These are phyloP conservation scores for Limnothrissa miodon DNA, from an alignment of 2,113 vertebrate species.

Conservation along the genomic window DNA sequence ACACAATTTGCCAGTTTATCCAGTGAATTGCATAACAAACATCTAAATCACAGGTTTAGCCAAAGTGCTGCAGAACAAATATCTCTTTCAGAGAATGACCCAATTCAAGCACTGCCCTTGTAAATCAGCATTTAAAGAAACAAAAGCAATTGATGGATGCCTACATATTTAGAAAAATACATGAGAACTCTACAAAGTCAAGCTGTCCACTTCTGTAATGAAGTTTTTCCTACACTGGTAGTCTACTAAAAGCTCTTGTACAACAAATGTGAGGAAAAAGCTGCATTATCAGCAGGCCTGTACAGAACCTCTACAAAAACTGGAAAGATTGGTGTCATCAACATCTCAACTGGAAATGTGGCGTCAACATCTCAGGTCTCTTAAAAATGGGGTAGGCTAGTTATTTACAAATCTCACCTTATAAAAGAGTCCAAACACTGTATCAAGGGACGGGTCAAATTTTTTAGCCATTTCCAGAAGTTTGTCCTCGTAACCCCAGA, in stretches of 20 bases:
- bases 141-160: background rate
- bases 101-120: background rate
- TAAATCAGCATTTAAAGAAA: background rate
- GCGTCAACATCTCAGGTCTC: background rate
- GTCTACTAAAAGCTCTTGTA: background rate
- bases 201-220: background rate
- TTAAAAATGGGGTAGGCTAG: background rate
- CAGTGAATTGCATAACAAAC: background rate
- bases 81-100: background rate
- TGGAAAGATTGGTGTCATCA: background rate
- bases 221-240: background rate
- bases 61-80: background rate
- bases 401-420: constrained; percentile 70
- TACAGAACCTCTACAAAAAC: background rate
- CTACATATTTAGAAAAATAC: background rate
- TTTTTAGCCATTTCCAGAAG: constrained; percentile 68
- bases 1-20: background rate
- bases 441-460: constrained; percentile 57
- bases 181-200: background rate
- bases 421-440: constrained; percentile 84
- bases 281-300: no score
- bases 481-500: constrained; percentile 91
- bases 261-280: background rate
- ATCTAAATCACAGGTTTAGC: no score
- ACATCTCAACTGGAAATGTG: background rate